Conservation (phyloP, 2,888 invertebrate species). For the Drosophila kambysellisi region DNA sequence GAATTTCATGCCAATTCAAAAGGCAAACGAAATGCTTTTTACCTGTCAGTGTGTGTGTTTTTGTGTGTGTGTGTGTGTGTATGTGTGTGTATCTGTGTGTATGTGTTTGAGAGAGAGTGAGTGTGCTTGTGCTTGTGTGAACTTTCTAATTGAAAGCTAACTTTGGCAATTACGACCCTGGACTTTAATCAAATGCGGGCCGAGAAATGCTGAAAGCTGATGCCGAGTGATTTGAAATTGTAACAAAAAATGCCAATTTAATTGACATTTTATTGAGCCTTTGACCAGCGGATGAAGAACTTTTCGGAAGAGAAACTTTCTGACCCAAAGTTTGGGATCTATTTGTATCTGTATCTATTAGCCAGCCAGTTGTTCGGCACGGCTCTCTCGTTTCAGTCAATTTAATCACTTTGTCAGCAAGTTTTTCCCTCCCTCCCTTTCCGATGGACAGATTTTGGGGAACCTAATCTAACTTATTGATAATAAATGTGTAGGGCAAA, state of each 20-base stretch:
- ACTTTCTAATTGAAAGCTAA: conserved; percentile 81
- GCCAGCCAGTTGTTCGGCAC: conserved; percentile 41
- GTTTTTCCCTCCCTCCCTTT: conserved; percentile 41
- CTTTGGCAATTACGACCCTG: conserved; percentile 76
- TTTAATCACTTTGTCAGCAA: conserved; percentile 82
- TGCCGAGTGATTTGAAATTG: conserved; percentile 50
- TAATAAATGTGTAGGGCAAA: conserved; percentile 71
- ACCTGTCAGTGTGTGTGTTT: conserved; percentile 32
- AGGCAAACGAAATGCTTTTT: conserved; percentile 66
- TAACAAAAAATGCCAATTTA: conserved; percentile 70
- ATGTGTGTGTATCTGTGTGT: conserved; percentile 4
- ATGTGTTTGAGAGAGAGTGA: conserved; percentile 19
- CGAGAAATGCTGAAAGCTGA: conserved; percentile 10
- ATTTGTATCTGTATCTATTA: conserved; percentile 50
- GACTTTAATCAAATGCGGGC: conserved; percentile 71
- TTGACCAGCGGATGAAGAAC: conserved; percentile 43
- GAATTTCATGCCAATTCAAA: conserved; percentile 62
- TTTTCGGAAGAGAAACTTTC: conserved; percentile 25
- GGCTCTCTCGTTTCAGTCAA: conserved; percentile 71
- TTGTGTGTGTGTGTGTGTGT: conserved; percentile 1
- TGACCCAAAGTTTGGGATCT: conserved; percentile 49
- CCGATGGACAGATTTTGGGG: conserved; percentile 6
- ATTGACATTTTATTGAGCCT: conserved; percentile 79
- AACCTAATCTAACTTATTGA: conserved; percentile 79
- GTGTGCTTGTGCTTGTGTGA: conserved; percentile 39